A percentile compares a stretch with the other conserved stretches of the same genome.
Evolutionary conservation across 2,113 vertebrate genomes (phyloP).

Genomic region (Ptilonorhynchus violaceus): DNA sequence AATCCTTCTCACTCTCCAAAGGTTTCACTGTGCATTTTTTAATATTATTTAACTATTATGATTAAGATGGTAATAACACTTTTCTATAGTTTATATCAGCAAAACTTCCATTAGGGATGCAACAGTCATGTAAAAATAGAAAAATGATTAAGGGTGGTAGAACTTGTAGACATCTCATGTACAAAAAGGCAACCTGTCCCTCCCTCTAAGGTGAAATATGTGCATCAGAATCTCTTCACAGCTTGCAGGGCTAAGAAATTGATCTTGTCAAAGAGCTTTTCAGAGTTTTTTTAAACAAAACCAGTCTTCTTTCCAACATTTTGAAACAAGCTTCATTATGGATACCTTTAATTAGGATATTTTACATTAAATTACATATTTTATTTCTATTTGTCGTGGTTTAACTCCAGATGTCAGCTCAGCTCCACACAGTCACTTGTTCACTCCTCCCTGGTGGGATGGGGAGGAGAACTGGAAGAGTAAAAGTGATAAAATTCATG

Average conservation of each 20-base stretch:
- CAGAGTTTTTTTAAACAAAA: background rate
- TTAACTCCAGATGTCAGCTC: background rate
- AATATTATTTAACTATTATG: background rate
- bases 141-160: background rate
- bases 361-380: background rate
- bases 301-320: background rate
- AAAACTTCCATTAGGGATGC: background rate
- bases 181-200: background rate
- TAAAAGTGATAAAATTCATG: background rate
- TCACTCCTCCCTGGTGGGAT: background rate
- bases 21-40: background rate
- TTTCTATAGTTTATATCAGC: background rate
- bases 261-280: background rate
- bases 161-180: background rate
- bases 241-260: background rate
- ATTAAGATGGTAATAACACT: background rate
- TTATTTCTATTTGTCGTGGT: background rate
- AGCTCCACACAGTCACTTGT: rapidly evolving
- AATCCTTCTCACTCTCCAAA: background rate
- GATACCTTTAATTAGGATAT: background rate
- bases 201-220: background rate
- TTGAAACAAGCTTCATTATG: background rate
- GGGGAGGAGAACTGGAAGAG: background rate
- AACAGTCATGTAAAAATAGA: background rate
- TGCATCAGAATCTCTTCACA: background rate